Conservation (phyloP, 2,888 invertebrate species). For the Mythimna pallens region DNA sequence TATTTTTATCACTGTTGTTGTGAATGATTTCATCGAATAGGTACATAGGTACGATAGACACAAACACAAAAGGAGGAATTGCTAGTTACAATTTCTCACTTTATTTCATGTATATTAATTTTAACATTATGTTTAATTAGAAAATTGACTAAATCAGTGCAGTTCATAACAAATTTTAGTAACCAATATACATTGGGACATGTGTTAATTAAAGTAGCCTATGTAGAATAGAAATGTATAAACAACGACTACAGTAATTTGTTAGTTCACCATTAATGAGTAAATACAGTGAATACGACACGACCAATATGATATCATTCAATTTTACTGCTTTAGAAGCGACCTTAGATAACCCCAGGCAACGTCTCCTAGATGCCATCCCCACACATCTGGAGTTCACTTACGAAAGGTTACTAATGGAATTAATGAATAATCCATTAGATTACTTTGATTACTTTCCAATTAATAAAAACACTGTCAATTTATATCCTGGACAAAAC, state of each 20-base stretch:
- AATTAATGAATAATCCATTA: conserved; percentile 59
- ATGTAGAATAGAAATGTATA: conserved; percentile 67
- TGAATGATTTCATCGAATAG: conserved; percentile 61
- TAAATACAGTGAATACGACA: conserved; percentile 86
- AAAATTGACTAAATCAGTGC: conserved; percentile 7
- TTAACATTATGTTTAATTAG: neutral
- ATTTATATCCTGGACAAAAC: conserved; percentile 1
- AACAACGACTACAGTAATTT: conserved; percentile 81
- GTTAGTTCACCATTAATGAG: conserved; percentile 86
- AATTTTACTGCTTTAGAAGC: conserved; percentile 89
- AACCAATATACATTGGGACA: conserved; percentile 22
- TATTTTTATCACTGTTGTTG: conserved; percentile 61
- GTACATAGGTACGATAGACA: conserved; percentile 49
- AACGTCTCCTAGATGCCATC: conserved; percentile 84
- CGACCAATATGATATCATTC: conserved; percentile 88
- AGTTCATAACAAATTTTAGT: conserved; percentile 4
- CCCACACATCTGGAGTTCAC: conserved; percentile 74
- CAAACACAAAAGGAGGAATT: conserved; percentile 26
- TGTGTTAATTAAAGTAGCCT: conserved; percentile 43
- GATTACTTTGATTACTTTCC: conserved; percentile 55
- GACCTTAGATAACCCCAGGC: conserved; percentile 88
- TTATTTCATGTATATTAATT: conserved; percentile 3
- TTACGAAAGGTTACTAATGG: conserved; percentile 66
- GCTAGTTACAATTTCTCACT: conserved; percentile 11
- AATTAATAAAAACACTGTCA: conserved; percentile 23